Evolutionary conservation across 2,797 vertebrate species (phyloP).

Genomic region (Premnoplex brunnescens): DNA sequence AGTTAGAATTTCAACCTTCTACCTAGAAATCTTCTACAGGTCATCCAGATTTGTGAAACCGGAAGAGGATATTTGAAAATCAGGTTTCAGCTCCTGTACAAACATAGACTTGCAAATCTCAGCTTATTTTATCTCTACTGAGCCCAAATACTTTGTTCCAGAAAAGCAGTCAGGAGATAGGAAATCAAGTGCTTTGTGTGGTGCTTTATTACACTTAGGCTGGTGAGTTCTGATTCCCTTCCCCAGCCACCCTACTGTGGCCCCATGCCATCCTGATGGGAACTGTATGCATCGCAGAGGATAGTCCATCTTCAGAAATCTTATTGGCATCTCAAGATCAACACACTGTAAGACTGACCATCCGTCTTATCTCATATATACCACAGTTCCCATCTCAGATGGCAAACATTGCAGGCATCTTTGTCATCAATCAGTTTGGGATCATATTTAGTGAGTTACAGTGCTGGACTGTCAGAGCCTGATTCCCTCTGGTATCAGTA

Average conservation of each 20-base stretch:
- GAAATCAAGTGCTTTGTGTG: neutral
- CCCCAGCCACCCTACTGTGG: neutral
- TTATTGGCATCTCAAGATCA: neutral
- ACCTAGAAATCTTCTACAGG: neutral
- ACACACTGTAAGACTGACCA: neutral
- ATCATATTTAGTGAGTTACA: neutral
- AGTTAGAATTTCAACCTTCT: neutral
- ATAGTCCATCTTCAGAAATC: neutral
- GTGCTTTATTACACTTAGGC: neutral
- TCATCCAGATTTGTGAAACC: neutral
- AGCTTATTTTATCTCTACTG: neutral
- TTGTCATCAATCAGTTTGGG: neutral
- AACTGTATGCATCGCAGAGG: neutral
- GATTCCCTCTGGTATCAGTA: neutral
- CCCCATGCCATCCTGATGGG: neutral
- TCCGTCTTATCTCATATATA: neutral
- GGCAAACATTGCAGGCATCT: neutral
- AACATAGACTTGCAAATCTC: neutral
- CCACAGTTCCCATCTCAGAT: neutral
- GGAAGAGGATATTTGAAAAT: neutral
- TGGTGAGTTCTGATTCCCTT: neutral
- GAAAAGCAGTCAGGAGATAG: neutral
- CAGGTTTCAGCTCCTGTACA: neutral
- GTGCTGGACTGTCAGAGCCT: neutral
- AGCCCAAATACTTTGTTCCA: neutral